Conservation (phyloP, 2,888 invertebrate genomes). For the Stegana nigrithorax region DNA sequence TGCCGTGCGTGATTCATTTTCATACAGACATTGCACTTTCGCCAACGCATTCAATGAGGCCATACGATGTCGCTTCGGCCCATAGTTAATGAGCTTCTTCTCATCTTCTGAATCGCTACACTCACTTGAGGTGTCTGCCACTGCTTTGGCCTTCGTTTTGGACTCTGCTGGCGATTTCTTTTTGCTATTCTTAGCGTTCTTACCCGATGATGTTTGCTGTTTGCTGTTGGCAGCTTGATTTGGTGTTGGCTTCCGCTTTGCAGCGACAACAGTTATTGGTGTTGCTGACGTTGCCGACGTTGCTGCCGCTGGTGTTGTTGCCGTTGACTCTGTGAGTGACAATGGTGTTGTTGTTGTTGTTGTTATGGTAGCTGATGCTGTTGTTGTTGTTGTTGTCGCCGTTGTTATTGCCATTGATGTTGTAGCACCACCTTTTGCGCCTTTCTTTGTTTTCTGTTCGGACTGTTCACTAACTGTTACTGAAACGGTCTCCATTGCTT, state of each 20-base stretch:
- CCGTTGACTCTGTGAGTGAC: background rate
- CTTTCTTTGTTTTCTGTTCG: constrained; percentile 2
- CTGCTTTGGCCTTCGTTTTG: constrained; percentile 20
- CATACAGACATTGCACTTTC: constrained; percentile 91
- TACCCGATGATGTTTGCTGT: no score
- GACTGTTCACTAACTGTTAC: no score
- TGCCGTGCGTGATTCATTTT: constrained; percentile 85
- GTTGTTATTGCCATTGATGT: no score
- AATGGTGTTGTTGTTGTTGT: background rate
- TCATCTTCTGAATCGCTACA: constrained; percentile 63
- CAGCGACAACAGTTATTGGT: background rate
- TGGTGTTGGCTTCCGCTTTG: background rate
- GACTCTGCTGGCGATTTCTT: constrained; percentile 9
- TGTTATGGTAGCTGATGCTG: no score
- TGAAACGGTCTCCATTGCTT: constrained; percentile 21
- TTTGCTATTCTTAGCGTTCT: no score
- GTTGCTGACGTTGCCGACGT: background rate
- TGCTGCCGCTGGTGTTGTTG: background rate
- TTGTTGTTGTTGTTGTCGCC: background rate
- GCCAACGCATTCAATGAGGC: constrained; percentile 90
- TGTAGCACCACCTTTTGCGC: background rate
- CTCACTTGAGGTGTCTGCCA: constrained; percentile 37
- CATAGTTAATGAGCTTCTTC: constrained; percentile 67
- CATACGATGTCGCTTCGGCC: constrained; percentile 85
- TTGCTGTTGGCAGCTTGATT: no score